A percentile compares a stretch with the other conserved stretches of the same genome.
phyloP scores from a whole-genome alignment of 2,113 vertebrate species.

The Carassius gibelio region DNA sequence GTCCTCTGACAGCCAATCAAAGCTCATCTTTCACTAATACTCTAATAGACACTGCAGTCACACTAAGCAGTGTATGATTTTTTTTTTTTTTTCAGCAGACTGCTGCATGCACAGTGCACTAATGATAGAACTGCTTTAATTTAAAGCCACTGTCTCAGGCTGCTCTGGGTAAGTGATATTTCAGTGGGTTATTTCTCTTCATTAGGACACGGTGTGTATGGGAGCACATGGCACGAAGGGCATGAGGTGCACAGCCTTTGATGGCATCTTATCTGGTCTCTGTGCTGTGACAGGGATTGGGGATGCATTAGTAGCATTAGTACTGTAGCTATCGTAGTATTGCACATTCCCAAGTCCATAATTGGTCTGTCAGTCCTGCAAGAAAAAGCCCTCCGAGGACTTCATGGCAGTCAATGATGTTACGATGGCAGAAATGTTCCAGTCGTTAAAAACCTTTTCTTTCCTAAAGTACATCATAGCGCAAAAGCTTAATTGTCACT shows the following conservation, averaged over 20 bases:
- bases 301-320: background rate
- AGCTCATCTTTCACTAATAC: background rate
- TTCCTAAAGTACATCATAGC: background rate
- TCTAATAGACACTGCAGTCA: background rate
- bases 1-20: slow-evolving; percentile 2
- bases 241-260: slow-evolving; percentile 9
- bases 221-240: background rate
- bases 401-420: slow-evolving; percentile 31
- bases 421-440: slow-evolving; percentile 19
- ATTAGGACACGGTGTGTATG: background rate
- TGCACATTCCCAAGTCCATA: slow-evolving; percentile 23
- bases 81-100: background rate
- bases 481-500: slow-evolving; percentile 5
- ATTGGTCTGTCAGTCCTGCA: slow-evolving; percentile 22
- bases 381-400: slow-evolving; percentile 23
- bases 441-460: slow-evolving; percentile 30
- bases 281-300: slow-evolving; percentile 14
- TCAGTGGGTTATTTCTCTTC: slow-evolving; percentile 31
- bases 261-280: slow-evolving; percentile 27
- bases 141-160: background rate
- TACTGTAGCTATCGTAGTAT: background rate
- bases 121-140: slow-evolving; percentile 14
- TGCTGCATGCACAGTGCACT: background rate
- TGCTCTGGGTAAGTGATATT: slow-evolving; percentile 4
- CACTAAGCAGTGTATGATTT: background rate